phyloP scores from a whole-genome alignment of 2,888 invertebrate genomes.

The Chironomus riparius region DNA sequence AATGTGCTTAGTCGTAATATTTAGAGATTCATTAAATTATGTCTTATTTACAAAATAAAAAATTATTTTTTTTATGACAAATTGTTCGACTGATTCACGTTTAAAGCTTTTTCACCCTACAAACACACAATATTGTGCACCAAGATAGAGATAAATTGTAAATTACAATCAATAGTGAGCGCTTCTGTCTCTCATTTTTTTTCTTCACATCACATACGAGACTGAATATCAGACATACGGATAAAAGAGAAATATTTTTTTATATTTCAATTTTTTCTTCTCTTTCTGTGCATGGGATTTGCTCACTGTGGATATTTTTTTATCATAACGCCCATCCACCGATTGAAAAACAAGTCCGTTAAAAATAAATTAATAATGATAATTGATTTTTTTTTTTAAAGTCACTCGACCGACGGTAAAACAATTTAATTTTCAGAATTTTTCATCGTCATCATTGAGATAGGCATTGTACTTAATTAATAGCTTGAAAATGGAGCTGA shows the following conservation, averaged over 20 bases:
- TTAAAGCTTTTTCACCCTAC: not conserved
- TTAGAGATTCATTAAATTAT: constrained; percentile 4
- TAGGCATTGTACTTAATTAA: too few species aligned
- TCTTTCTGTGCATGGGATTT: not conserved
- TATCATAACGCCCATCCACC: not conserved
- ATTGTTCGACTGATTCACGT: not conserved
- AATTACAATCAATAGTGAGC: too few species aligned
- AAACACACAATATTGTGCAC: not conserved
- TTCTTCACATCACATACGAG: not conserved
- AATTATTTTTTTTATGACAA: not conserved
- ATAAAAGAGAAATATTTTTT: not conserved
- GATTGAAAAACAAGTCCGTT: not conserved
- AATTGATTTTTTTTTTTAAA: not conserved
- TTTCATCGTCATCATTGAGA: not conserved
- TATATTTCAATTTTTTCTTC: too few species aligned
- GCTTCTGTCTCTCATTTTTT: too few species aligned
- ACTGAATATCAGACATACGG: not conserved
- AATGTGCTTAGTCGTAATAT: not conserved
- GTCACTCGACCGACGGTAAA: not conserved
- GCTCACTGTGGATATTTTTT: not conserved
- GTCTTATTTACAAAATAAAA: not conserved
- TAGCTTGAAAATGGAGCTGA: too few species aligned
- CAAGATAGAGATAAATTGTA: too few species aligned
- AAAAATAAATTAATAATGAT: not conserved
- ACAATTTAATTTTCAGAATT: not conserved